phyloP scores from a whole-genome alignment of 2,888 invertebrate species.

The Lasioglossum oenotherae region DNA sequence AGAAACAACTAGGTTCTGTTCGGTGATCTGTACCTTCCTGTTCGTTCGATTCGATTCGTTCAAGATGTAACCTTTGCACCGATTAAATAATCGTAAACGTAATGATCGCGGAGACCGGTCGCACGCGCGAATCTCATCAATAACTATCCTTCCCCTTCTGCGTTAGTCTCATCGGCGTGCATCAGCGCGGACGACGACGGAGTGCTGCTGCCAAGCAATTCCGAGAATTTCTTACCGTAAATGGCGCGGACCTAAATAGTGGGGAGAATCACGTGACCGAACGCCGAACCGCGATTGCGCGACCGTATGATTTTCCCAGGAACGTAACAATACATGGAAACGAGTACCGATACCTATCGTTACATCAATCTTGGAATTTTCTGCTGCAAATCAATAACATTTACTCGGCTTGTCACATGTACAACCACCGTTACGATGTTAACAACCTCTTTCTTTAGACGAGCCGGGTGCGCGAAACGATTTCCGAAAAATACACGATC shows the following conservation, averaged over 20 bases:
- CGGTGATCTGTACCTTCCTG: constrained; percentile 22
- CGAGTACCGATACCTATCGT: neutral
- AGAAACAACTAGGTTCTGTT: constrained; percentile 58
- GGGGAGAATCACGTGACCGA: constrained; percentile 72
- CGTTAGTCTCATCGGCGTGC: constrained; percentile 52
- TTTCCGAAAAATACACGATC: neutral
- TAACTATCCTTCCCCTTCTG: constrained; percentile 57
- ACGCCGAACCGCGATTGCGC: constrained; percentile 23
- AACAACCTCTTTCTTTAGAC: neutral
- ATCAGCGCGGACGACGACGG: constrained; percentile 59
- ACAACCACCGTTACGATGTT: neutral
- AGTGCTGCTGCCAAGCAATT: constrained; percentile 69
- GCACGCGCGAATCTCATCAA: constrained; percentile 69
- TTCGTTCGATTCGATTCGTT: constrained; percentile 1
- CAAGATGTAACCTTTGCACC: constrained; percentile 37
- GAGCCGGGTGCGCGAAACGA: neutral
- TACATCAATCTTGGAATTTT: neutral
- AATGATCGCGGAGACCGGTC: constrained; percentile 64
- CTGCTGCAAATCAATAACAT: neutral
- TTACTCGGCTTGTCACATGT: neutral
- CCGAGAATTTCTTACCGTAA: constrained; percentile 79
- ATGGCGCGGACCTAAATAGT: constrained; percentile 69
- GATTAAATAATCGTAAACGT: constrained; percentile 49
- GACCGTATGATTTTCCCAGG: constrained; percentile 22
- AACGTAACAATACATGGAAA: constrained; percentile 4